Evolutionary conservation across 1,140 invertebrate genomes (phyloP).

Genomic region (Medauroidea extradentata): DNA sequence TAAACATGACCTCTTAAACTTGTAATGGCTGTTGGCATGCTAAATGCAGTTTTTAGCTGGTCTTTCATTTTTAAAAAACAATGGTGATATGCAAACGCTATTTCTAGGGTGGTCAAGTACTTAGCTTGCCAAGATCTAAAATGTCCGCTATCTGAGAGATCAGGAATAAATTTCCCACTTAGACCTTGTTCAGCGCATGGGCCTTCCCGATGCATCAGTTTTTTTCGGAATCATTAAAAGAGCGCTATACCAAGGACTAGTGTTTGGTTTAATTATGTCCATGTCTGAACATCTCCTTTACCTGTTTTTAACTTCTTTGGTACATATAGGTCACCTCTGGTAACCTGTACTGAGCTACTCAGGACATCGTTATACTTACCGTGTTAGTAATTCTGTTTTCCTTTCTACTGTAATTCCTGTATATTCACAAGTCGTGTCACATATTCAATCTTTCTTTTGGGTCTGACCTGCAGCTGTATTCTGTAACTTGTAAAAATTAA

Average conservation of each 20-base stretch:
- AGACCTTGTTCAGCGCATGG: neutral
- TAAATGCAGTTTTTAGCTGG: conserved; percentile 45
- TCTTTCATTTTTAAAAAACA: conserved; percentile 38
- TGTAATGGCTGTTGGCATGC: conserved; percentile 34
- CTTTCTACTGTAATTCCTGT: too few species aligned
- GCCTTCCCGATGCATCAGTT: neutral
- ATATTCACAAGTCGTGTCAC: too few species aligned
- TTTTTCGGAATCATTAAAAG: neutral
- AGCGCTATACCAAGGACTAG: neutral
- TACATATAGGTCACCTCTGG: too few species aligned
- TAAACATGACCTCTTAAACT: conserved; percentile 35
- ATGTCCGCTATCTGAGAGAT: conserved; percentile 6
- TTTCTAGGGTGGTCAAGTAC: conserved; percentile 44
- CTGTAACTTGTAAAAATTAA: too few species aligned
- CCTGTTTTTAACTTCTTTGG: neutral
- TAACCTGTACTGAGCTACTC: too few species aligned
- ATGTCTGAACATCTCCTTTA: neutral
- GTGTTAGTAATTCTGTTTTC: too few species aligned
- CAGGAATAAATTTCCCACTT: neutral
- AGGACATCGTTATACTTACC: too few species aligned
- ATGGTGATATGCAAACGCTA: conserved; percentile 48
- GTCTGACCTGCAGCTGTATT: too few species aligned
- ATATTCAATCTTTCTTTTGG: too few species aligned
- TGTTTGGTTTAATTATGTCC: neutral
- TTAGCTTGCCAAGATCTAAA: conserved; percentile 37